These are phyloP conservation scores for Melitaea cinxia DNA, from an alignment of 1,140 invertebrate species.

Conservation along the genomic window DNA sequence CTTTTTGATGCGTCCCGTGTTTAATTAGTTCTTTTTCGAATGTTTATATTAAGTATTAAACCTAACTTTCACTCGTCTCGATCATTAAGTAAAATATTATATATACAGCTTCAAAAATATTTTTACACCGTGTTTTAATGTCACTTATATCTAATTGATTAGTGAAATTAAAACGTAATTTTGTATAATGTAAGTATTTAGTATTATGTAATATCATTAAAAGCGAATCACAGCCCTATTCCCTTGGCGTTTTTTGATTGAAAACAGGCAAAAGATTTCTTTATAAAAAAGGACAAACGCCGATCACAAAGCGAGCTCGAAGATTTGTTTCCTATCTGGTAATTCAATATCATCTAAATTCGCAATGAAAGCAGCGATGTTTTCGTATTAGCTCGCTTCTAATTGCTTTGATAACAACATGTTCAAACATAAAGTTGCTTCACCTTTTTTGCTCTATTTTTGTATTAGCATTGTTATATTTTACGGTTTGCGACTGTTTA, in stretches of 20 bases:
- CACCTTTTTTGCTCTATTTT: not conserved
- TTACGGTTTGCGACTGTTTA: not conserved
- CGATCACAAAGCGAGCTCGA: conserved; percentile 49
- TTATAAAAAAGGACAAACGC: conserved; percentile 59
- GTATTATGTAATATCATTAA: no score
- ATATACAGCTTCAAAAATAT: no score
- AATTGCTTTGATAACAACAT: conserved; percentile 13
- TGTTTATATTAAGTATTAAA: no score
- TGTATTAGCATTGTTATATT: not conserved
- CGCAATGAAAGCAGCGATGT: conserved; percentile 47
- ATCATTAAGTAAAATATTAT: no score
- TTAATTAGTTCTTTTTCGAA: no score
- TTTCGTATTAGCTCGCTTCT: conserved; percentile 37
- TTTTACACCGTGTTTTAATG: no score
- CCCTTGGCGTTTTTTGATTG: conserved; percentile 50
- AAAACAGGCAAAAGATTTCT: conserved; percentile 65
- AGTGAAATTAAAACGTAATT: no score
- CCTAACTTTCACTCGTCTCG: no score
- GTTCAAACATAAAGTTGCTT: not conserved
- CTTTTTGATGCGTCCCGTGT: no score
- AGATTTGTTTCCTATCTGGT: conserved; percentile 55
- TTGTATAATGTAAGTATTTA: no score
- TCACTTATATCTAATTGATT: no score
- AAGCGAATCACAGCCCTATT: conserved; percentile 34
- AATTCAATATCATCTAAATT: conserved; percentile 61